Conservation (phyloP, 1,140 invertebrate species). For the Alviniconcha marisindica region DNA sequence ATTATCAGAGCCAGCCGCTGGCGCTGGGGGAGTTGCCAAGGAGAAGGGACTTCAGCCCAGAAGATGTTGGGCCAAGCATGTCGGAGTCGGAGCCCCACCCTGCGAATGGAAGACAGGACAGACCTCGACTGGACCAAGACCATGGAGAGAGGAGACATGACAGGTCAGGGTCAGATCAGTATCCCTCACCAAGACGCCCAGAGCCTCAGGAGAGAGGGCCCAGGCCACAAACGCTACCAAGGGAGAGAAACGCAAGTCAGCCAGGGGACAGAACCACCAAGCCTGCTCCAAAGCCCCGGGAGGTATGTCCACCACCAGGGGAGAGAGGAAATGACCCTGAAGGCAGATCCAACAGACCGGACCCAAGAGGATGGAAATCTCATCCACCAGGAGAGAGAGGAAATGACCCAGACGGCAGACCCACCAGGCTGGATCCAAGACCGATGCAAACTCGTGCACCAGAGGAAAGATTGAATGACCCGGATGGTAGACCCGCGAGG, state of each 20-base stretch:
- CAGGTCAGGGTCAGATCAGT: neutral
- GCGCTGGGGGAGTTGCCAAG: too few relatives aligned
- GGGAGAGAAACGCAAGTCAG: too few relatives aligned
- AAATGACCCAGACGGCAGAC: neutral
- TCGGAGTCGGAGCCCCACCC: neutral
- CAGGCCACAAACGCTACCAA: too few relatives aligned
- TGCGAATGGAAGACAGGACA: neutral
- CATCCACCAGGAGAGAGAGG: neutral
- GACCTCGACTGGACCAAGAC: neutral
- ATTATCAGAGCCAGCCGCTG: slow-evolving; percentile 5
- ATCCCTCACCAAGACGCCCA: too few relatives aligned
- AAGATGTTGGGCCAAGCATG: neutral
- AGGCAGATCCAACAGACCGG: too few relatives aligned
- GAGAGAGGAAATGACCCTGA: neutral
- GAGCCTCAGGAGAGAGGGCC: too few relatives aligned
- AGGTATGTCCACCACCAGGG: neutral
- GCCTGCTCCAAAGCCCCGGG: neutral
- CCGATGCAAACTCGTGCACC: neutral
- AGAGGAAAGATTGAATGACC: neutral
- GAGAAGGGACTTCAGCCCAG: neutral
- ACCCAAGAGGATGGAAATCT: neutral
- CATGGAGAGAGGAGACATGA: neutral
- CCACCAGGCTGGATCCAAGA: neutral
- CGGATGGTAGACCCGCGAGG: too few relatives aligned
- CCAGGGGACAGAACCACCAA: too few relatives aligned